Percentiles rank a stretch among this genome's conserved stretches.
Conservation (phyloP, 2,888 invertebrate genomes). For the Amblyjoppa proteus region DNA sequence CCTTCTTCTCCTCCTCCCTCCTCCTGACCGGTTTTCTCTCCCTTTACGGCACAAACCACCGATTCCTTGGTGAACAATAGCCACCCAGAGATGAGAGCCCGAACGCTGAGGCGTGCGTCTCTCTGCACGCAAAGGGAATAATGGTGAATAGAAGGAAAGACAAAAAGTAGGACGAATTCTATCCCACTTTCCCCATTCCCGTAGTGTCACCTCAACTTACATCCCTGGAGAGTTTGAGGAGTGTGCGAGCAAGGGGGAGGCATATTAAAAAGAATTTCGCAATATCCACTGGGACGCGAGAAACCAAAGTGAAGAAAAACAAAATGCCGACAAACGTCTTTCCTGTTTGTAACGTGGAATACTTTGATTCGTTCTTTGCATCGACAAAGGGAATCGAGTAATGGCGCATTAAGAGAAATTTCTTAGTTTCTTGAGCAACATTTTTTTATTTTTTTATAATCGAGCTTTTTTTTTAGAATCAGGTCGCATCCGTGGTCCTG, state of each 20-base stretch:
- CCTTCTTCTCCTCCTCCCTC: not conserved
- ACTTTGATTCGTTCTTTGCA: too few species aligned
- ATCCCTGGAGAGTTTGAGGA: slow-evolving; percentile 6
- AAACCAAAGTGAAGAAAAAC: not conserved
- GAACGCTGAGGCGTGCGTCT: slow-evolving; percentile 36
- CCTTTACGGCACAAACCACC: slow-evolving; percentile 54
- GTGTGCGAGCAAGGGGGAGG: not conserved
- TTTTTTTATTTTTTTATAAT: too few species aligned
- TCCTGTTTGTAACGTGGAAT: too few species aligned
- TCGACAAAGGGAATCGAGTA: too few species aligned
- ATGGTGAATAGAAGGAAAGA: slow-evolving; percentile 39
- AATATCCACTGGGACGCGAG: not conserved
- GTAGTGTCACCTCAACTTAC: slow-evolving; percentile 2
- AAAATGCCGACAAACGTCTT: too few species aligned
- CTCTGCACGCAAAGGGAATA: slow-evolving; percentile 50
- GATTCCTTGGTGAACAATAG: slow-evolving; percentile 63
- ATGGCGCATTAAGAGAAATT: too few species aligned
- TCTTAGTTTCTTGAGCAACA: too few species aligned
- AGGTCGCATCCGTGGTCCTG: too few species aligned
- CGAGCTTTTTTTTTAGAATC: too few species aligned
- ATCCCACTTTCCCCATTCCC: slow-evolving; percentile 31
- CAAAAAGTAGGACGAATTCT: slow-evolving; percentile 58
- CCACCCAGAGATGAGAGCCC: slow-evolving; percentile 38
- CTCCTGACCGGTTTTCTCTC: slow-evolving; percentile 51
- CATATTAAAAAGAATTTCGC: slow-evolving; percentile 10